phyloP scores from a whole-genome alignment of 2,888 invertebrate species.

The Drosophila multiciliata region DNA sequence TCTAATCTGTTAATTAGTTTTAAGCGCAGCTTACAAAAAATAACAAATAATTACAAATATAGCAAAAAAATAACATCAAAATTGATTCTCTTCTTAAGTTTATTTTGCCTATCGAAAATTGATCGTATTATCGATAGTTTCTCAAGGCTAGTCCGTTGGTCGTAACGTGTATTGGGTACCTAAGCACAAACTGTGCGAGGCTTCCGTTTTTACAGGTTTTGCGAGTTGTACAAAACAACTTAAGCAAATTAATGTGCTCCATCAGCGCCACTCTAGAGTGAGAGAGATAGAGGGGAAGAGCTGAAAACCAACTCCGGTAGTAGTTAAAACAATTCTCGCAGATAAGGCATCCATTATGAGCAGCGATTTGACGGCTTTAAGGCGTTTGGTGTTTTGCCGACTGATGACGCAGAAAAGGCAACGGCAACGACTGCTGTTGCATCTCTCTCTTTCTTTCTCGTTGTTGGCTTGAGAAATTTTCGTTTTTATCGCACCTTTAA shows the following conservation, averaged over 20 bases:
- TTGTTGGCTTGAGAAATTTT: slow-evolving; percentile 71
- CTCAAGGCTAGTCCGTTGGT: background rate
- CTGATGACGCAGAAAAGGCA: slow-evolving; percentile 57
- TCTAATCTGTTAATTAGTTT: slow-evolving; percentile 54
- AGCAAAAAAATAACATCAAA: background rate
- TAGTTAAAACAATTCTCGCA: slow-evolving; percentile 83
- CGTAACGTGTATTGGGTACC: background rate
- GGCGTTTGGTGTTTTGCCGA: slow-evolving; percentile 80
- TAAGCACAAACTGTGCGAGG: slow-evolving; percentile 47
- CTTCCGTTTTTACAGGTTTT: slow-evolving; percentile 78
- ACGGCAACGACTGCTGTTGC: slow-evolving; percentile 32
- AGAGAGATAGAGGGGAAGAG: slow-evolving; percentile 9
- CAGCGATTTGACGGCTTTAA: slow-evolving; percentile 83
- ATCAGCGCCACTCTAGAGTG: slow-evolving; percentile 51
- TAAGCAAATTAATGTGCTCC: slow-evolving; percentile 77
- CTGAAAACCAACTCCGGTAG: slow-evolving; percentile 79
- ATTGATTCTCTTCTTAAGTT: background rate
- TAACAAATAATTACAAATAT: slow-evolving; percentile 12
- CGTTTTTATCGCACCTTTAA: slow-evolving; percentile 81
- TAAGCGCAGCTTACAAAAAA: slow-evolving; percentile 40
- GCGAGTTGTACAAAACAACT: slow-evolving; percentile 51
- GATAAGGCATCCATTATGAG: slow-evolving; percentile 83
- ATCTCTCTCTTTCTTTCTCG: slow-evolving; percentile 20
- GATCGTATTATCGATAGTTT: slow-evolving; percentile 24
- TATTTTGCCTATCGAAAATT: slow-evolving; percentile 13